Evolutionary conservation across 2,113 vertebrate genomes (phyloP), one percentile per base, ranked within the genome.

Genomic region (Colaptes auratus): DNA sequence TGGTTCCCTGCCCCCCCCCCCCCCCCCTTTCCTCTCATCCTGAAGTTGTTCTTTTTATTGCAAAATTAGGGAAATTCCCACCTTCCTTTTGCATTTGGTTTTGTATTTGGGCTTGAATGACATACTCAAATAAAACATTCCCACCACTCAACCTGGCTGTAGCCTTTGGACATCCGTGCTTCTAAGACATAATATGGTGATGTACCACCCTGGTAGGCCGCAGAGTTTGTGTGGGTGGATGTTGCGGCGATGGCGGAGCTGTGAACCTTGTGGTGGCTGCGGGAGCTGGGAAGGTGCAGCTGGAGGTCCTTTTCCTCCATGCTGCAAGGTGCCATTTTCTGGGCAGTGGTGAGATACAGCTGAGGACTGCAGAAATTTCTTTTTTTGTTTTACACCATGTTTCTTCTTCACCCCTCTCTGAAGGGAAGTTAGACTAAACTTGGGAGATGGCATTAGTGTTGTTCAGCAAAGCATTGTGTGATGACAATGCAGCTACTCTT

Each of bases 101-200:
- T 94, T 96, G 93, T 95, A 94, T 97, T 95, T 93, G 94, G 86
- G 91, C 93, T 96, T 96, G 86, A 92, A 95, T 88, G 86, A 88
- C 63, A 21, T 95, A 94, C 79, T 96, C 82, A 77, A 96, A 97
- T 96, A 96, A 97, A 97, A 97, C 95, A 96, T 97, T 97, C 91
- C 95, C 94, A 96, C 91, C 94, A 70, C 64, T 44, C 79, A 81
- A 63, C 80, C 46, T 23, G 2, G 12, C n/a, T 42, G 74, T 76
- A 88, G 65, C 10, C 1, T 24, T 88, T 84, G 53, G 70, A 25
- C 93, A 12, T 78, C 2, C 28, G 0, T 93, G 64, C 48, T 94
- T 94, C 78, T 44, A 59, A 92, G 66, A 74, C 53, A 8, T 19
- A 7, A 48, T 35, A 21, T 21, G 46, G 39, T 44, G 73, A 60